Conservation (phyloP, 1,140 invertebrate genomes). For the Ericerus pela region DNA sequence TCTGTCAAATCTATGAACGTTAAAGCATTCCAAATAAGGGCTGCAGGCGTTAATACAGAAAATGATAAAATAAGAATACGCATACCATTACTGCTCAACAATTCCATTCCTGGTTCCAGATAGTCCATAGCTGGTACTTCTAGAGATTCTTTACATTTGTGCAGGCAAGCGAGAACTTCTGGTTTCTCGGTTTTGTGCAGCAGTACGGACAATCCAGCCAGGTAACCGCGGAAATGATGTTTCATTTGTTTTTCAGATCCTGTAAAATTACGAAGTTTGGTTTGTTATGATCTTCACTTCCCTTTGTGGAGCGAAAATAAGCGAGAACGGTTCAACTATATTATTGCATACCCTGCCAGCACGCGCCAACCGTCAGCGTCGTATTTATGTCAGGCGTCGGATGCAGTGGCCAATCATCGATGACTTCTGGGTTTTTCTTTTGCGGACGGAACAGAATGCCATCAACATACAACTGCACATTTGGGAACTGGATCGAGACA, state of each 20-base stretch:
- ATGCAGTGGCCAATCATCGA: constrained; percentile 99
- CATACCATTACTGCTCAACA: constrained; percentile 45
- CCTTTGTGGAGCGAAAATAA: background rate
- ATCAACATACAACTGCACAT: constrained; percentile 76
- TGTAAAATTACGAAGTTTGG: too few relatives aligned
- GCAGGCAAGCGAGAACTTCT: constrained; percentile 64
- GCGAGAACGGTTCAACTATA: background rate
- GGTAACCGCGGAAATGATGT: constrained; percentile 72
- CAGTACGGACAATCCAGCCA: constrained; percentile 73
- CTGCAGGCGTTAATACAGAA: background rate
- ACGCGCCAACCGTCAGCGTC: constrained; percentile 84
- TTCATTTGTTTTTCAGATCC: constrained; percentile 73
- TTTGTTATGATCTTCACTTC: background rate
- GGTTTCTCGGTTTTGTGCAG: constrained; percentile 62
- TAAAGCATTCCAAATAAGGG: constrained; percentile 19
- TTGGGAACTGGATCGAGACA: constrained; percentile 77
- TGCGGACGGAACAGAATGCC: constrained; percentile 65
- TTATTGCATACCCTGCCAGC: constrained; percentile 72
- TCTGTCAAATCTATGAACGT: constrained; percentile 60
- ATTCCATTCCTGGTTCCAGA: constrained; percentile 56
- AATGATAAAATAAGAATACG: constrained; percentile 4
- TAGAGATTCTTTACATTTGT: constrained; percentile 71
- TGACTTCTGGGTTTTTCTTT: constrained; percentile 83
- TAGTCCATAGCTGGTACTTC: constrained; percentile 61
- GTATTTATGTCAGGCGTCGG: constrained; percentile 86